Percentiles rank a stretch among this genome's conserved stretches.
These are phyloP conservation scores for Zosterops pallidus DNA, from an alignment of 2,113 vertebrate species.

Conservation along the genomic window DNA sequence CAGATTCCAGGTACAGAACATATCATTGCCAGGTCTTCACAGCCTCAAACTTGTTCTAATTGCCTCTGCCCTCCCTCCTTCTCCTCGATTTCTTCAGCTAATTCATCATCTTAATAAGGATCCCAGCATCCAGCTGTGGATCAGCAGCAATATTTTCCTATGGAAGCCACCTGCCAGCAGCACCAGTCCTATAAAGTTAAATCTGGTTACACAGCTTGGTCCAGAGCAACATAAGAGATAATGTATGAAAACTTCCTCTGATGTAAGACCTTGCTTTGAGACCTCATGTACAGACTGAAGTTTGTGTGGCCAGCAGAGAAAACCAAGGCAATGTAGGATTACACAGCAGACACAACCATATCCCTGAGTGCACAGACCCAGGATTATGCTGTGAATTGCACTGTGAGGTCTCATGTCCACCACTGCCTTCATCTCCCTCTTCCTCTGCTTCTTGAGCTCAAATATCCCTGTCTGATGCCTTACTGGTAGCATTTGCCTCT, in stretches of 20 bases:
- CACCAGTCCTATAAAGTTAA: not conserved
- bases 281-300: not conserved
- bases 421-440: not conserved
- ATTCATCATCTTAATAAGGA: not conserved
- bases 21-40: not conserved
- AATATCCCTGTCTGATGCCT: not conserved
- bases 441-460: not conserved
- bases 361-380: not conserved
- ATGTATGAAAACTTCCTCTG: not conserved
- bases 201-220: not conserved
- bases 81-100: not conserved
- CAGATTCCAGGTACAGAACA: not conserved
- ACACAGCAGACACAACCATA: rapidly evolving
- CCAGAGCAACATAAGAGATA: not conserved
- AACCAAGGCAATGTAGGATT: rapidly evolving
- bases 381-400: not conserved
- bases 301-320: not conserved
- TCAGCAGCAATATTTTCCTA: not conserved
- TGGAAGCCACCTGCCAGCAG: not conserved
- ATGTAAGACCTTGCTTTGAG: not conserved
- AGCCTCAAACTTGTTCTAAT: not conserved
- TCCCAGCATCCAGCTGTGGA: not conserved
- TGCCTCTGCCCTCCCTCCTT: not conserved
- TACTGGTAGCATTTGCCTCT: not conserved
- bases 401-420: not conserved